phyloP scores from a whole-genome alignment of 1,140 invertebrate genomes.

The Aphaenogaster ashmeadi region DNA sequence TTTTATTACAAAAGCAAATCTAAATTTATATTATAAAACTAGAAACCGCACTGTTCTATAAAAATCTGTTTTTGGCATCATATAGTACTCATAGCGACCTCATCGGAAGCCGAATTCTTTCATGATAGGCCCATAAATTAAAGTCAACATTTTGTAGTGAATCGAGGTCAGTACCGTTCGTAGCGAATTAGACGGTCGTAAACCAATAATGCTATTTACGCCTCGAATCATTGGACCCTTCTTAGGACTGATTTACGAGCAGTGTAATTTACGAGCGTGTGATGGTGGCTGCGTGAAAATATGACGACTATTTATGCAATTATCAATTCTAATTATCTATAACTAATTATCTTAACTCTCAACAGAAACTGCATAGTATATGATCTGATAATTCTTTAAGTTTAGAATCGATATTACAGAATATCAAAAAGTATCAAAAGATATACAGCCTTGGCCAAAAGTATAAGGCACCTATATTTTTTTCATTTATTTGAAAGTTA shows the following conservation, averaged over 20 bases:
- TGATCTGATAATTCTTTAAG: neutral
- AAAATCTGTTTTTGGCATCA: constrained; percentile 47
- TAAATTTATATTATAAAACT: constrained; percentile 6
- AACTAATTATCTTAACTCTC: too few species aligned
- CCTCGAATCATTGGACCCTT: constrained; percentile 81
- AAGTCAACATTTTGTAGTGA: constrained; percentile 13
- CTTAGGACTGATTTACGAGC: constrained; percentile 82
- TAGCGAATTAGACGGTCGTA: constrained; percentile 64
- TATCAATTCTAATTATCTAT: constrained; percentile 8
- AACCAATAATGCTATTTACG: constrained; percentile 86
- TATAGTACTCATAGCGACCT: constrained; percentile 9
- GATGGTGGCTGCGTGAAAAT: constrained; percentile 79
- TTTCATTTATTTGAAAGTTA: too few species aligned
- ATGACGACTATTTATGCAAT: constrained; percentile 27
- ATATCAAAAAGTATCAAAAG: neutral
- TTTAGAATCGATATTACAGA: neutral
- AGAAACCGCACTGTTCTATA: neutral
- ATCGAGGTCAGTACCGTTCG: constrained; percentile 56
- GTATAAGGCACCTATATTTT: too few species aligned
- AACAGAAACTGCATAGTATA: neutral
- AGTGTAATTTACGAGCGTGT: constrained; percentile 53
- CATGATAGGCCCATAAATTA: constrained; percentile 52
- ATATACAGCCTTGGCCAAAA: neutral
- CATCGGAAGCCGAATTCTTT: constrained; percentile 58
- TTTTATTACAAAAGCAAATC: neutral